phyloP scores from a whole-genome alignment of 2,113 vertebrate genomes.

The Bubo bubo region DNA sequence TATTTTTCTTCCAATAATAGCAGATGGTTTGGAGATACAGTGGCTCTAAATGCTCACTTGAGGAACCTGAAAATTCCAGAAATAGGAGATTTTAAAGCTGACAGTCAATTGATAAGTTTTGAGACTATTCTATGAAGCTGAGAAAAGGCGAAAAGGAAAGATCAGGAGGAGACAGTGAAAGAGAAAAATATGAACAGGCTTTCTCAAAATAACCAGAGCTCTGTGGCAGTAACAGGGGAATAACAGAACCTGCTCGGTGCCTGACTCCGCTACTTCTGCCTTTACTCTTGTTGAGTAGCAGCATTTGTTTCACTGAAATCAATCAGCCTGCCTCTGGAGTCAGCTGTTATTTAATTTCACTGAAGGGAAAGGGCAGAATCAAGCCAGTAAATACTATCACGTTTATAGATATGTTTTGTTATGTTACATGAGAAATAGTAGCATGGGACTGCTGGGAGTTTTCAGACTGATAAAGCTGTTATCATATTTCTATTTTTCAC shows the following conservation, averaged over 20 bases:
- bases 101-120: not conserved
- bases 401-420: conserved; percentile 60
- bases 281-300: conserved; percentile 9
- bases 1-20: not conserved
- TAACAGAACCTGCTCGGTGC: conserved; percentile 18
- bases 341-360: conserved; percentile 64
- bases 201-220: conserved; percentile 51
- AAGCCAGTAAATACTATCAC: conserved; percentile 61
- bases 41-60: conserved; percentile 18
- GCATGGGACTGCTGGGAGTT: conserved; percentile 41
- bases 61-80: conserved; percentile 28
- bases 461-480: conserved; percentile 63
- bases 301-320: conserved; percentile 63
- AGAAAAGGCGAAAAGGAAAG: not conserved
- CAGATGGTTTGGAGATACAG: conserved; percentile 21
- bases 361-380: conserved; percentile 58
- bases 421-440: conserved; percentile 64
- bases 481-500: conserved; percentile 57
- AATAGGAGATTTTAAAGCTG: conserved; percentile 17
- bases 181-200: conserved; percentile 29
- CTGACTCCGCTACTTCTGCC: conserved; percentile 21
- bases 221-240: not conserved
- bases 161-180: not conserved
- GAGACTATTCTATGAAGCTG: not conserved
- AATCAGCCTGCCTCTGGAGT: conserved; percentile 62